These are phyloP conservation scores for Scomberomorus guttatus DNA, from an alignment of 2,797 vertebrate genomes.

Conservation along the genomic window DNA sequence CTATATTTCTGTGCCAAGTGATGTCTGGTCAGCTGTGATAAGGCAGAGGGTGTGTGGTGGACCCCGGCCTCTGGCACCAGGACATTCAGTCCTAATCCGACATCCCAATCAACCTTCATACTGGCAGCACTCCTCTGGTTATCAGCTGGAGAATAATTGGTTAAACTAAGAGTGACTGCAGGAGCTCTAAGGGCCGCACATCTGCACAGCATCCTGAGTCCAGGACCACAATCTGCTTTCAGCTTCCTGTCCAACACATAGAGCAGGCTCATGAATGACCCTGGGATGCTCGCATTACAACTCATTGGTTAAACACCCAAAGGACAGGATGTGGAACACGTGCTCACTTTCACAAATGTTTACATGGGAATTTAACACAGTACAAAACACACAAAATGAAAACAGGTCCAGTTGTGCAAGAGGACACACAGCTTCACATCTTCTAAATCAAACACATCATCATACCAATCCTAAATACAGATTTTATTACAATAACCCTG, in stretches of 20 bases:
- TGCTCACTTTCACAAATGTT: constrained; percentile 12
- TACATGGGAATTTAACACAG: constrained; percentile 27
- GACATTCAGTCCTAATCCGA: constrained; percentile 2
- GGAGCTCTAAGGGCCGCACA: constrained; percentile 40
- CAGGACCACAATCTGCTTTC: constrained; percentile 34
- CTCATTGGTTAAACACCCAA: constrained; percentile 27
- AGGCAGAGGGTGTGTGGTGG: constrained; percentile 5
- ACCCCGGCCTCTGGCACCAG: background rate
- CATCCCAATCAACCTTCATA: background rate
- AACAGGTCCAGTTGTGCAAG: background rate
- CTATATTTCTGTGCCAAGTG: constrained; percentile 33
- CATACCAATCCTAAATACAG: background rate
- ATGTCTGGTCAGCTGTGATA: constrained; percentile 39
- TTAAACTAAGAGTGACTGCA: constrained; percentile 29
- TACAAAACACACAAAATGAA: constrained; percentile 1
- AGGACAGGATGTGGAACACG: constrained; percentile 45
- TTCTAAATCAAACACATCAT: background rate
- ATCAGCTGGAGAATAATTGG: constrained; percentile 8
- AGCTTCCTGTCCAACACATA: constrained; percentile 57
- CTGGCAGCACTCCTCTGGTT: background rate
- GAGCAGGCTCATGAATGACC: constrained; percentile 43
- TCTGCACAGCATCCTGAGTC: constrained; percentile 57
- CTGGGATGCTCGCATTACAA: constrained; percentile 43
- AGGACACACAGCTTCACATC: constrained; percentile 7
- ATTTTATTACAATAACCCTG: background rate